phyloP scores from a whole-genome alignment of 2,797 vertebrate genomes.

The Passerculus sandwichensis region DNA sequence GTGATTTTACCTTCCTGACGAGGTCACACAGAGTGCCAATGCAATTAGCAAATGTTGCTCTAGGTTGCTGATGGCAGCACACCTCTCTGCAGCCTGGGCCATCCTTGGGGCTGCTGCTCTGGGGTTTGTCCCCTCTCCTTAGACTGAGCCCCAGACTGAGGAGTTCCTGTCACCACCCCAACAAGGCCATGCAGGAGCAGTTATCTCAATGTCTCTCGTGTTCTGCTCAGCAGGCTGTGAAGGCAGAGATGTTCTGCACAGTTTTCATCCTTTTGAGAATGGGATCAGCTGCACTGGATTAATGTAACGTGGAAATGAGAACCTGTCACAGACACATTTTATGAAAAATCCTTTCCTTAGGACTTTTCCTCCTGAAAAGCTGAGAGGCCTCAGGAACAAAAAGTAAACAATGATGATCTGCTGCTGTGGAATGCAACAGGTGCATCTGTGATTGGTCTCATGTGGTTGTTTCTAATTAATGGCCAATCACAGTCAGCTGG shows the following conservation, averaged over 20 bases:
- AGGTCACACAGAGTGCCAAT: slow-evolving; percentile 51
- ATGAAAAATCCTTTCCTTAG: too few relatives aligned
- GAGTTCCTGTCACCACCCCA: background rate
- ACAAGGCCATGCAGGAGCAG: background rate
- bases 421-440: too few relatives aligned
- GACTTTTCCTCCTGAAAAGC: too few relatives aligned
- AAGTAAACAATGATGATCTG: too few relatives aligned
- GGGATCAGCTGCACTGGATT: slow-evolving; percentile 24
- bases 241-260: slow-evolving; percentile 21
- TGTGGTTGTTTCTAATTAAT: too few relatives aligned
- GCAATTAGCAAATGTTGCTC: background rate
- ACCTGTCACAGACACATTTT: too few relatives aligned
- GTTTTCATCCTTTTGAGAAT: slow-evolving; percentile 12
- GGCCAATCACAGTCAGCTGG: too few relatives aligned
- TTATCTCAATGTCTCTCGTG: slow-evolving; percentile 10
- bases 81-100: background rate
- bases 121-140: background rate
- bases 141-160: background rate
- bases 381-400: too few relatives aligned
- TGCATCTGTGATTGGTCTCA: too few relatives aligned
- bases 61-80: background rate
- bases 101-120: background rate
- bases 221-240: background rate
- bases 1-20: slow-evolving; percentile 42
- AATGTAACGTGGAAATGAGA: slow-evolving; percentile 14